Percentiles rank a stretch among this genome's conserved stretches.
These are phyloP conservation scores for Tenthredo livida DNA, from an alignment of 2,888 invertebrate genomes.

Conservation along the genomic window DNA sequence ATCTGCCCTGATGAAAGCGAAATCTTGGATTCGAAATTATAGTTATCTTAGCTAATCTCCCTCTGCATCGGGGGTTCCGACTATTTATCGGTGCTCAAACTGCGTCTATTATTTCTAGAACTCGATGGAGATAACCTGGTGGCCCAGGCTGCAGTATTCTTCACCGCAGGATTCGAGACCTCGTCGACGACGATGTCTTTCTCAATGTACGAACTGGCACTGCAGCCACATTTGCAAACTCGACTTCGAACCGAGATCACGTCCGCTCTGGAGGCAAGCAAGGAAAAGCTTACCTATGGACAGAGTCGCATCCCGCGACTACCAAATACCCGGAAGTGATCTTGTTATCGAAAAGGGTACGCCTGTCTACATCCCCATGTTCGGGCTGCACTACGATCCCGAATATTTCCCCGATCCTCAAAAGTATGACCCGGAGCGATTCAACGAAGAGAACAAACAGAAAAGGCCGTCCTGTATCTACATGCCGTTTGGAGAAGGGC, in stretches of 20 bases:
- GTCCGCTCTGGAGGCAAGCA: conserved; percentile 58
- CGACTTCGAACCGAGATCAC: conserved; percentile 65
- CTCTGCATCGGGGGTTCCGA: neutral
- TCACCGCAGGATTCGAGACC: conserved; percentile 71
- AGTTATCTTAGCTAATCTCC: neutral
- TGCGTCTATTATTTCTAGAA: conserved; percentile 58
- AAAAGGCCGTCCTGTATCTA: conserved; percentile 66
- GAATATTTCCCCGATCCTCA: conserved; percentile 75
- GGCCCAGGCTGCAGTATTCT: conserved; percentile 69
- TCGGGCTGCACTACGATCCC: conserved; percentile 74
- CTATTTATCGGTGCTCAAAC: neutral
- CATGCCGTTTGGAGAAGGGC: conserved; percentile 75
- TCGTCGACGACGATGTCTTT: conserved; percentile 67
- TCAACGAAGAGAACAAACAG: conserved; percentile 71
- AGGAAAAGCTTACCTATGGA: conserved; percentile 69
- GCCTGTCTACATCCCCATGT: conserved; percentile 71
- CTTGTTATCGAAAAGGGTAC: conserved; percentile 71
- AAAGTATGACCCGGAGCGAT: conserved; percentile 77
- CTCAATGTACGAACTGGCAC: conserved; percentile 68
- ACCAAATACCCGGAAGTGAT: conserved; percentile 67
- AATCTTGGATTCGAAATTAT: neutral
- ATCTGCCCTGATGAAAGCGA: neutral
- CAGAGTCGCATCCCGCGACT: conserved; percentile 65
- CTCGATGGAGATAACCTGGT: conserved; percentile 69
- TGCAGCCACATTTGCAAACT: conserved; percentile 64